Conservation (phyloP, 2,113 vertebrate species). For the Nerophis ophidion region DNA sequence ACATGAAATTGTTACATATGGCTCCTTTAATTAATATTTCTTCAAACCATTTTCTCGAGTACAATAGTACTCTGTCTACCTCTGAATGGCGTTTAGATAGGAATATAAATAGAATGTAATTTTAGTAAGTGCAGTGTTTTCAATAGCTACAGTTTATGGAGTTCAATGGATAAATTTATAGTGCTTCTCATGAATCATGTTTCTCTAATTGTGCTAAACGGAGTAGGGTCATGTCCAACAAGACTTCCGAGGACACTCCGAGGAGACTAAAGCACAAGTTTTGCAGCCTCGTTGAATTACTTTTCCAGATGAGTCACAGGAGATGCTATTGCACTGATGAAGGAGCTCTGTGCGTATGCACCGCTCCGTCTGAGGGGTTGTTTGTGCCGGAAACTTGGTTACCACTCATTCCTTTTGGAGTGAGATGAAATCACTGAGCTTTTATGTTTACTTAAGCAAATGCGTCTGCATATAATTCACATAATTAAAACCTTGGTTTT, state of each 20-base stretch:
- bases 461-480: background rate
- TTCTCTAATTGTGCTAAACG: background rate
- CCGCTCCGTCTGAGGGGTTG: constrained; percentile 34
- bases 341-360: constrained; percentile 26
- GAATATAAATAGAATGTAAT: no score
- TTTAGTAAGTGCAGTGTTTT: no score
- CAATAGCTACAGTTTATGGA: no score
- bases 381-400: constrained; percentile 37
- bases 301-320: constrained; percentile 20
- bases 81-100: no score
- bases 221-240: background rate
- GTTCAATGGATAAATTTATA: no score
- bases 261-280: constrained; percentile 25
- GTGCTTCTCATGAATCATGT: background rate
- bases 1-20: no score
- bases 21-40: no score
- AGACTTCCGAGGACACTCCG: constrained; percentile 30
- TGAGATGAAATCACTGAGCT: constrained; percentile 13
- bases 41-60: no score
- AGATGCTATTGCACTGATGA: constrained; percentile 29
- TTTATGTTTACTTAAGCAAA: background rate
- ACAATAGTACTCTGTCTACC: no score
- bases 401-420: constrained; percentile 29
- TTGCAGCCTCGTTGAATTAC: constrained; percentile 19
- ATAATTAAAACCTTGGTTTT: background rate